phyloP scores from a whole-genome alignment of 2,797 vertebrate species.

The Mus spretus region DNA sequence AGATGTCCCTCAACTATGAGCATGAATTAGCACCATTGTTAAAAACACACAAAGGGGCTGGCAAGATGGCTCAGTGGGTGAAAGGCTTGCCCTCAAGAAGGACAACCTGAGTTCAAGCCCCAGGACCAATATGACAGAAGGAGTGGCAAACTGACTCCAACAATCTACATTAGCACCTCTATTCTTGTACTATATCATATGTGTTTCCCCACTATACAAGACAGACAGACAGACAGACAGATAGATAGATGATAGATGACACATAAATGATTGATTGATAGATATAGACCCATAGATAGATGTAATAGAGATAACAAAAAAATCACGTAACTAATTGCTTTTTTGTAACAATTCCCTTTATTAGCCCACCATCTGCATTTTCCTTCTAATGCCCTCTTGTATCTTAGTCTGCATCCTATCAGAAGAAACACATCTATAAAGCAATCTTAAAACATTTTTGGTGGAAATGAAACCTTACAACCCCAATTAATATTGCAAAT shows the following conservation, averaged over 20 bases:
- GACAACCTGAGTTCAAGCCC: neutral
- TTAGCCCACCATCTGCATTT: neutral
- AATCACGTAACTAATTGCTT: neutral
- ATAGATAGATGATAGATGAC: neutral
- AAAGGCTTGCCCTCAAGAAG: neutral
- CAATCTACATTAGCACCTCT: neutral
- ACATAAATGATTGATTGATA: no score
- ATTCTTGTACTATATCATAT: neutral
- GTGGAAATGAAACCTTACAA: neutral
- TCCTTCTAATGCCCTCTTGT: neutral
- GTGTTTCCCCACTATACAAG: neutral
- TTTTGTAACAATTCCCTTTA: slow-evolving; percentile 42
- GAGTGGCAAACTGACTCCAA: neutral
- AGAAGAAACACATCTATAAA: neutral
- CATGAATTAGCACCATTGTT: neutral
- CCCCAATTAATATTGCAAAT: neutral
- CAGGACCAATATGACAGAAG: neutral
- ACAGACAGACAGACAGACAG: neutral
- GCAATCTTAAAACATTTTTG: neutral
- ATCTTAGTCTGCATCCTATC: neutral
- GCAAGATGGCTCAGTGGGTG: neutral
- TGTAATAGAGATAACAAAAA: neutral
- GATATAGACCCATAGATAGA: neutral
- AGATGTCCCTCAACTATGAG: neutral
- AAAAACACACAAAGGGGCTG: neutral